These are phyloP conservation scores for Bergia sp. DNA, from an alignment of 92 coral and sea anemone genomes.

Conservation along the genomic window DNA sequence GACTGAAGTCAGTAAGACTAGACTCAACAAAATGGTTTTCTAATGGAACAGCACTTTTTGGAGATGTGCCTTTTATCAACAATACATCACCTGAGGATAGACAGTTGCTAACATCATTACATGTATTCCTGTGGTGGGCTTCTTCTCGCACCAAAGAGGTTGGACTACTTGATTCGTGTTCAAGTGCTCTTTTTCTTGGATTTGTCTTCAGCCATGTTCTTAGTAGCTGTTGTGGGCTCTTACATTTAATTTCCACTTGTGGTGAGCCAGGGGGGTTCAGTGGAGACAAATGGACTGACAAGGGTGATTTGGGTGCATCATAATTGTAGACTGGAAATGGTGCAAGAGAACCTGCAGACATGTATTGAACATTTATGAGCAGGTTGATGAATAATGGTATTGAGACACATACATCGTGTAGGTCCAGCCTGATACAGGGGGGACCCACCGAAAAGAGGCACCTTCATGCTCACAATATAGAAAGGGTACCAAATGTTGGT, in stretches of 20 bases:
- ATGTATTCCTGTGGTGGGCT: not conserved
- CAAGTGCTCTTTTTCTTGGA: slow-evolving; percentile 41
- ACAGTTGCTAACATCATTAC: not conserved
- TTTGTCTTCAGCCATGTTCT: slow-evolving; percentile 74
- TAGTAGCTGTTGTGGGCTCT: slow-evolving; percentile 83
- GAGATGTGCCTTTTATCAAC: not conserved
- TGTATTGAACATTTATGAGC: too few species aligned
- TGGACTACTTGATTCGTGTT: slow-evolving; percentile 20
- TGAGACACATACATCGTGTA: too few species aligned
- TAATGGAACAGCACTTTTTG: not conserved
- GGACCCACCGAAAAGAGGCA: not conserved
- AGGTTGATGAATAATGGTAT: too few species aligned
- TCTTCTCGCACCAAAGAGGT: not conserved
- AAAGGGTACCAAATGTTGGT: too few species aligned
- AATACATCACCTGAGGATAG: not conserved
- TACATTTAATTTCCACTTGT: slow-evolving; percentile 59
- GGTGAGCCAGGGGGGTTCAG: slow-evolving; percentile 47
- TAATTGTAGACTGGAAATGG: slow-evolving; percentile 39
- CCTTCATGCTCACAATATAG: not conserved
- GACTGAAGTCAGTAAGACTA: not conserved
- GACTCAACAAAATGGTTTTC: not conserved
- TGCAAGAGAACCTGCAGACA: slow-evolving; percentile 17
- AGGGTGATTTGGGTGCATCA: slow-evolving; percentile 35
- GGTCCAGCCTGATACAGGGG: too few species aligned
- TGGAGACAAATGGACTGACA: slow-evolving; percentile 22